Evolutionary conservation across 2,797 vertebrate genomes (phyloP), one percentile per base, ranked within the genome.

Genomic region (Sebastes aleutianus): DNA sequence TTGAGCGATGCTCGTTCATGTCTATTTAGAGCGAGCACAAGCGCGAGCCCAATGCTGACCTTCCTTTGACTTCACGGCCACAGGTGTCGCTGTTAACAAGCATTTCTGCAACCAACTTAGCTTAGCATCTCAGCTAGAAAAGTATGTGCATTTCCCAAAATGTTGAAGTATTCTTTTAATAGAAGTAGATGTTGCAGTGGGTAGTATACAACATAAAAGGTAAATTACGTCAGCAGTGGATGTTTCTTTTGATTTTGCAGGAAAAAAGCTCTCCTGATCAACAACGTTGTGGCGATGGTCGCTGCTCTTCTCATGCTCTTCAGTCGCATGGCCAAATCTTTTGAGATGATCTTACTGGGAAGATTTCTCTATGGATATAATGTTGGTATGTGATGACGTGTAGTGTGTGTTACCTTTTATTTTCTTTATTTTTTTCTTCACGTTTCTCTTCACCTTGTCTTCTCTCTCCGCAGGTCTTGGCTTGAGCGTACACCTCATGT

Each of bases 281-380:
- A 94, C 87, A 96, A 96, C 13, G 69, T 93, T 10, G 94, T 96
- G 80, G 94, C 92, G 4, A 57, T 96, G 3, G 68, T 94, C 47
- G 94, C 96, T 0, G 95, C 96, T 36, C 5, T 91, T 74, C 75
- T 97, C 59, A 95, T 96, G 95, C 68, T 94, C 29, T 85, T 95
- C 82, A 96, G 96, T 72, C 88, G 71, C 18, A 76, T 67, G 26
- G 92, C 92, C 11, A 87, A 86, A 20, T 96, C 95, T 20, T 97
- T 96, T 86, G 96, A 97, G 91, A 96, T 97, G 95, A 94, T 97
- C 78, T 70, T 97, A 3, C 58, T 94, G 81, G 96, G 95, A 56
- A 89, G 96, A 74, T 88, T 96, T 34, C 78, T 95, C 72, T 94
- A 94, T 27, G 96, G 96, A 81, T 90, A 95, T 39, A 94, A 95